Base-by-base conservation (phyloP, 2,888 invertebrate genomes). In the Scaeva pyrastri region DNA sequence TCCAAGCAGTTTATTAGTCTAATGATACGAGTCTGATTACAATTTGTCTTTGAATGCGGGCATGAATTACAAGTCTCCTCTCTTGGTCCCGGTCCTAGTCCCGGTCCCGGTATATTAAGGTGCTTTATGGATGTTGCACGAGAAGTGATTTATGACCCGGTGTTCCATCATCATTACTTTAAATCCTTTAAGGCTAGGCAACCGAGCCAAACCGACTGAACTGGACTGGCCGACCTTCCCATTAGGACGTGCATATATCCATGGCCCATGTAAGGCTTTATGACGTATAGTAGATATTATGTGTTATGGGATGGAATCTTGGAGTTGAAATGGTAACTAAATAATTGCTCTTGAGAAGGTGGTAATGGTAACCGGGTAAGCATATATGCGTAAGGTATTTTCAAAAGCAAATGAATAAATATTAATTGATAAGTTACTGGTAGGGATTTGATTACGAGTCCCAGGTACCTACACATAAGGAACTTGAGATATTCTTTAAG, bases 141-240 rank as follows among this genome's bases (percentile, higher is more conserved):
- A 48, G 45, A 83, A 73, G 62, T 70, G 78, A 83, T 79, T 83
- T 79, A 83, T 58, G 55, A 31, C 55, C 36, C 14, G 74, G 48
- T 64, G 23, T 74, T 83, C 70, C 62, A 78, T 74, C 83, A 83
- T 74, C 78, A 78, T 77, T 82, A 77, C 26, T 60, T 60, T 68
- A 52, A 82, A 73, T 60, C 73, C 82, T 78, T 78, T 77, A 73
- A 73, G 45, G 39, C 75, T 52, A 74, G 68, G 14, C 26, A 12
- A 39, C 58, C 19, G 10, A 11, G 3, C 31, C 4, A 26, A 4
- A 26, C 5, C 26, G 8, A 31, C 31, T 5, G 31, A 0, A 39
- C n/a, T n/a, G n/a, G n/a, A 55, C 26, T 8, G 26, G 8, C n/a
- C 10, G n/a, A n/a, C 2, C 36, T 36, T 31, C 12, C 62, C 23